phyloP scores from a whole-genome alignment of 2,888 invertebrate species.

The Lasioglossum malachurum region DNA sequence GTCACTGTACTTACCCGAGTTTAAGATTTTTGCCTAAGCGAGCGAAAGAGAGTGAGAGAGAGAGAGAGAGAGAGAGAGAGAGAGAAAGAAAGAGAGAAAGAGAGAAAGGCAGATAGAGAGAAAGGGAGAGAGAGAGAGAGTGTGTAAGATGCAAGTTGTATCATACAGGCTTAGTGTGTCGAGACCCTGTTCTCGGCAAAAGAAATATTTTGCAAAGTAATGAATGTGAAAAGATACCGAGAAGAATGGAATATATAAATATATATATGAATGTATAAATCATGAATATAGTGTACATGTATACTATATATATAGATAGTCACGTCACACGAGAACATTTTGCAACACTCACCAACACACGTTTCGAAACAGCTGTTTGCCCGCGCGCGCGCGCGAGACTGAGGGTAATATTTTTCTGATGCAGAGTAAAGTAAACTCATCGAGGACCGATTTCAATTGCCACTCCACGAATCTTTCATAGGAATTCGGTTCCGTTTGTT shows the following conservation, averaged over 20 bases:
- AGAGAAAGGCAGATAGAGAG: neutral
- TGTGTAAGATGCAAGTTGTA: constrained; percentile 77
- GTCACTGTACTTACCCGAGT: constrained; percentile 81
- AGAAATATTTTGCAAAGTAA: constrained; percentile 79
- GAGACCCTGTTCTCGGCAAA: constrained; percentile 71
- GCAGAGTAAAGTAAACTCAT: constrained; percentile 62
- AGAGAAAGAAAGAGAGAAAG: neutral
- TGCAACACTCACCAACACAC: constrained; percentile 54
- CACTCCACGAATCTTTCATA: constrained; percentile 72
- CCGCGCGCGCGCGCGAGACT: constrained; percentile 60
- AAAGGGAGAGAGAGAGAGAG: neutral
- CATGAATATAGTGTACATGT: constrained; percentile 70
- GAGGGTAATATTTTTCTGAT: constrained; percentile 62
- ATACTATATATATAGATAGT: constrained; percentile 68
- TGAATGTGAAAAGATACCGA: constrained; percentile 72
- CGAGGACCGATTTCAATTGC: constrained; percentile 70
- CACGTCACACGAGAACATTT: constrained; percentile 52
- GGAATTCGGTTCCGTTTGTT: constrained; percentile 25
- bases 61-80: neutral
- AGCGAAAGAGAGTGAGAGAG: constrained; percentile 28
- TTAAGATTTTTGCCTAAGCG: constrained; percentile 77
- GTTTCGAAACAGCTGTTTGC: constrained; percentile 59
- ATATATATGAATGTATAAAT: constrained; percentile 73
- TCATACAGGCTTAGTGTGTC: constrained; percentile 78
- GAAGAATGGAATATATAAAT: constrained; percentile 40